Evolutionary conservation across 2,113 vertebrate species (phyloP), one percentile per base, ranked within the genome.

Genomic region (Hystrix brachyura): DNA sequence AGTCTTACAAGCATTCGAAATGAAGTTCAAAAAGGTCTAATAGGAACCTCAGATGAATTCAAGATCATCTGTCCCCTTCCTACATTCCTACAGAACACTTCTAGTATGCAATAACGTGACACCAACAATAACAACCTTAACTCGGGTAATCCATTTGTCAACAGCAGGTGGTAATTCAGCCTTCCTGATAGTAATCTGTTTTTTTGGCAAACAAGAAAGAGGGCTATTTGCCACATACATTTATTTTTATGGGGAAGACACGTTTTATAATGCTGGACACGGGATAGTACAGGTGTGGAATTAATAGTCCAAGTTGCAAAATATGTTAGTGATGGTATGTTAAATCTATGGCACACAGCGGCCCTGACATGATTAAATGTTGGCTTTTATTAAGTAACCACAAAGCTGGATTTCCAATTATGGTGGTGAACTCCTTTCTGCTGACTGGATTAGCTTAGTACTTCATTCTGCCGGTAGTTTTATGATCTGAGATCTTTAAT

Each of bases 401-500:
- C 96, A 95, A 97, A 92, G 53, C 95, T 80, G 85, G 62, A 94
- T 76, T 94, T 97, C 4, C 96, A 97, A 76, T 94, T 85, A 83
- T 23, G 87, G 29, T 13, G 82, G 85, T 23, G 95, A 96, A 87
- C 89, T 78, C 88, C 96, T 97, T 97, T 95, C 92, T 91, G 92
- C 96, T 83, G 95, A 96, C 95, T 95, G 92, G 96, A 89, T 96
- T 96, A 95, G 94, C 96, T 97, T 43, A 90, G 92, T 95, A 86
- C 96, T 96, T 94, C 94, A 96, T 96, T 97, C 87, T 97, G 95
- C 76, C 59, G 43, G 84, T 98, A 85, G 92, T 88, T 97, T 98
- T 96, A 98, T 96, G 96, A 97, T 96, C 90, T 96, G 67, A 98
- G 95, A 97, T 95, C 96, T 98, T 98, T 97, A 97, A 98, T 97